Base-by-base conservation (phyloP, 1,140 invertebrate species). In the Lethrus apterus region DNA sequence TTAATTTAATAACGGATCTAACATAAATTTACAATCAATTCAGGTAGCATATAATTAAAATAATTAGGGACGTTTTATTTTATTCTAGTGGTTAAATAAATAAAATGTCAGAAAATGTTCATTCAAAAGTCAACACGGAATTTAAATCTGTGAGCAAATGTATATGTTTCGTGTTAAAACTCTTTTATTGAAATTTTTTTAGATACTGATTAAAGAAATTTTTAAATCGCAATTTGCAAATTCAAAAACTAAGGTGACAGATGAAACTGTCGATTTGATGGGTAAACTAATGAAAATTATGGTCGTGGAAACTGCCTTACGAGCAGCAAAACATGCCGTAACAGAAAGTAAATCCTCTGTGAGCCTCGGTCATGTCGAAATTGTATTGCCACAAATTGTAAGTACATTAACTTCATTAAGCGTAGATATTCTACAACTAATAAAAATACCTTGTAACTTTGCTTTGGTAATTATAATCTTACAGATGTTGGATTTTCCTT, bases 241-340 rank as follows among this genome's bases (percentile, higher is more conserved):
- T 50, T 40, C 59, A 10, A 69, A 68, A 55, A 65, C 55, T 14
- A 64, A 63, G 51, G 61, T 69, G 20, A 51, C 54, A 10, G 62
- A 64, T 17, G 66, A 68, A 26, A 48, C 62, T 17, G 32, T 64
- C 4, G 49, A 54, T 17, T 44, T 74, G 11, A 57, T 74, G 2
- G 65, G 61, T 20, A 69, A 75, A 51, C 57, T 75, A 11, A 61
- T 65, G 5, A 72, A 71, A 49, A 65, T 65, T 30, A 55, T 74
- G 11, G 67, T 70, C 1, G 65, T 70, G 1, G 74, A 76, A 57
- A 66, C 69, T 4, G 66, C 69, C 7, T 47, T 70, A n/a, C 55
- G 73, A 17, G 66, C 70, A 13, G 64, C 67, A 7, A 71, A 57
- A 41, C 68, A 72, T 38, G 69, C 72, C 8, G 49, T 66, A 10